These are phyloP conservation scores for Akabosia matsudoensis DNA, from an alignment of 1,140 invertebrate genomes.

Conservation along the genomic window DNA sequence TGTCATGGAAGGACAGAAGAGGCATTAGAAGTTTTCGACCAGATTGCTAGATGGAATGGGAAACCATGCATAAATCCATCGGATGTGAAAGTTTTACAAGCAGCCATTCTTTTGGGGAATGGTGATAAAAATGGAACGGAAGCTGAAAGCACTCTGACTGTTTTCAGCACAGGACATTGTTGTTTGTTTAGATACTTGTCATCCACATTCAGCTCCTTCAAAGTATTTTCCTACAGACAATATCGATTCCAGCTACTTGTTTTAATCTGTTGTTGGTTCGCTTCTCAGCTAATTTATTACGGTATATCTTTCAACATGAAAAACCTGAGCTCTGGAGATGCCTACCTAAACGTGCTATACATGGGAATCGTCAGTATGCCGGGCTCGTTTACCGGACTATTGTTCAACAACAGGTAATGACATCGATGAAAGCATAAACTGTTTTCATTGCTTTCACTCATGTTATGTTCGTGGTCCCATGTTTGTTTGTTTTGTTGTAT, in stretches of 20 bases:
- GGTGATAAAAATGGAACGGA: background rate
- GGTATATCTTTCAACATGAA: conserved; percentile 37
- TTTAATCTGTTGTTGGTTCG: conserved; percentile 30
- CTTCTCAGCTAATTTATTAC: conserved; percentile 20
- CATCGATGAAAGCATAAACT: background rate
- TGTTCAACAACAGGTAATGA: conserved; percentile 43
- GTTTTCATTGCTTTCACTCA: background rate
- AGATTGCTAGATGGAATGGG: conserved; percentile 43
- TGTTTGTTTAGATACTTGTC: background rate
- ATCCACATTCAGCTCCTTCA: background rate
- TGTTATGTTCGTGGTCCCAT: background rate
- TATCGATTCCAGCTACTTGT: conserved; percentile 27
- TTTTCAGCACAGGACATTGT: background rate
- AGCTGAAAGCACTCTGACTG: background rate
- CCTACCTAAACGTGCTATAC: conserved; percentile 36
- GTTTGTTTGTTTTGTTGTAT: background rate
- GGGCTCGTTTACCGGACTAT: conserved; percentile 31
- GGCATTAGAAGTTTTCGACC: conserved; percentile 36
- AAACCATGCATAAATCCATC: conserved; percentile 1
- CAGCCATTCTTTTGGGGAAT: background rate
- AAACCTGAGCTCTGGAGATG: conserved; percentile 30
- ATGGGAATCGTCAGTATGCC: conserved; percentile 40
- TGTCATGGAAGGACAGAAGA: conserved; percentile 35
- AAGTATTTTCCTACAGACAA: conserved; percentile 7
- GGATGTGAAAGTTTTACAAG: conserved; percentile 8